These are phyloP conservation scores for Oncopodura yosiiana DNA, from an alignment of 1,140 invertebrate genomes.

Conservation along the genomic window DNA sequence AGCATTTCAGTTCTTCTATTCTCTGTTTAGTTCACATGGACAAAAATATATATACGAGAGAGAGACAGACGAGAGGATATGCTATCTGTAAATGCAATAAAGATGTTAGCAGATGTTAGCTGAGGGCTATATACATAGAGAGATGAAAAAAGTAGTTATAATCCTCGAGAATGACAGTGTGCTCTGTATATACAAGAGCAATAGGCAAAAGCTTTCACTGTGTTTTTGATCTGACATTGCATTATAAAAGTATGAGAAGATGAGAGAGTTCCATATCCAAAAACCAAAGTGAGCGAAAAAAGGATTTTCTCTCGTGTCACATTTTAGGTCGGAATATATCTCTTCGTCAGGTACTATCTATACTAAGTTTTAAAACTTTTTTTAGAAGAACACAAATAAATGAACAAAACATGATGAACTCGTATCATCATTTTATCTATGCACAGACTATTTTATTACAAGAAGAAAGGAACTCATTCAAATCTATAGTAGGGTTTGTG, in stretches of 20 bases:
- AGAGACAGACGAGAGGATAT: not conserved
- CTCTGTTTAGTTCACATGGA: not conserved
- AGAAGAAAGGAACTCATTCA: not conserved
- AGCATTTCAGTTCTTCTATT: no score
- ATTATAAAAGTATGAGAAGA: no score
- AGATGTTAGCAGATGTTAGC: constrained; percentile 35
- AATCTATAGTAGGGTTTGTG: not conserved
- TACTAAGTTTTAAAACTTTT: no score
- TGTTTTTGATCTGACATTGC: not conserved
- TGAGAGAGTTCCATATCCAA: no score
- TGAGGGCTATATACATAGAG: constrained; percentile 26
- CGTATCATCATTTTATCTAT: constrained; percentile 3
- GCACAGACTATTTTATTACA: not conserved
- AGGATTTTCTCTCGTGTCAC: constrained; percentile 3
- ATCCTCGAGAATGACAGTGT: constrained; percentile 21
- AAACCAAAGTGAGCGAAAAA: no score
- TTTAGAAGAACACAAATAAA: no score
- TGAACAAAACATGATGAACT: constrained; percentile 26
- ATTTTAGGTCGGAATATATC: not conserved
- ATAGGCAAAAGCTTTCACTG: constrained; percentile 21
- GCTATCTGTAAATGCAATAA: constrained; percentile 25
- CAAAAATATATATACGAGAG: not conserved
- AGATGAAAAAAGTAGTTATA: constrained; percentile 33
- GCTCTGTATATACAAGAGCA: not conserved
- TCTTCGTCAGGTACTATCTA: no score